phyloP scores from a whole-genome alignment of 2,113 vertebrate genomes.

The Lucifuga dentata region DNA sequence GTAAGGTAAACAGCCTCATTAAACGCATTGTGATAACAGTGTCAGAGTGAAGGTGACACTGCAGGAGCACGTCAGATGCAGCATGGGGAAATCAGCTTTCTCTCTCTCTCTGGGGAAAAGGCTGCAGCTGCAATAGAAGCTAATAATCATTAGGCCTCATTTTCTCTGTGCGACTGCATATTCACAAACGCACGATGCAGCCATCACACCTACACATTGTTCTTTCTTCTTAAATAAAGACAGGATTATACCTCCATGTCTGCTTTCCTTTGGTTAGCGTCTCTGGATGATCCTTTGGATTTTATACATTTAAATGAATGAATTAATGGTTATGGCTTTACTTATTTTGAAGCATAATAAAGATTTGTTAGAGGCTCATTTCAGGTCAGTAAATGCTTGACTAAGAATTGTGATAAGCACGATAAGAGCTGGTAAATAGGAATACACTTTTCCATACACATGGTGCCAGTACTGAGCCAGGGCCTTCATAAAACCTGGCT shows the following conservation, averaged over 20 bases:
- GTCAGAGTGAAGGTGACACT: conserved; percentile 39
- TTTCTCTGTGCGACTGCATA: background rate
- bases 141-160: background rate
- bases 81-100: conserved; percentile 67
- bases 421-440: conserved; percentile 12
- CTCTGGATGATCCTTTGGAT: background rate
- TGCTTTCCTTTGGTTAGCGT: conserved; percentile 1
- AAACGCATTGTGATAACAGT: conserved; percentile 67
- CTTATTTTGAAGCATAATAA: background rate
- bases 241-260: background rate
- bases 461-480: no score
- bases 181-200: no score
- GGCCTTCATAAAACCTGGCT: no score
- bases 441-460: background rate
- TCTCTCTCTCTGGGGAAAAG: conserved; percentile 33
- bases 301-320: background rate
- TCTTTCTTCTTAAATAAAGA: background rate
- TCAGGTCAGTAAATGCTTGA: background rate
- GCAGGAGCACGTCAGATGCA: conserved; percentile 24
- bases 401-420: background rate
- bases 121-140: conserved; percentile 55
- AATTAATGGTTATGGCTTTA: background rate
- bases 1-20: conserved; percentile 75
- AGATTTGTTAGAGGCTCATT: no score
- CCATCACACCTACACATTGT: background rate